These are phyloP conservation scores for Hydriomena furcata DNA, from an alignment of 2,888 invertebrate species.

Conservation along the genomic window DNA sequence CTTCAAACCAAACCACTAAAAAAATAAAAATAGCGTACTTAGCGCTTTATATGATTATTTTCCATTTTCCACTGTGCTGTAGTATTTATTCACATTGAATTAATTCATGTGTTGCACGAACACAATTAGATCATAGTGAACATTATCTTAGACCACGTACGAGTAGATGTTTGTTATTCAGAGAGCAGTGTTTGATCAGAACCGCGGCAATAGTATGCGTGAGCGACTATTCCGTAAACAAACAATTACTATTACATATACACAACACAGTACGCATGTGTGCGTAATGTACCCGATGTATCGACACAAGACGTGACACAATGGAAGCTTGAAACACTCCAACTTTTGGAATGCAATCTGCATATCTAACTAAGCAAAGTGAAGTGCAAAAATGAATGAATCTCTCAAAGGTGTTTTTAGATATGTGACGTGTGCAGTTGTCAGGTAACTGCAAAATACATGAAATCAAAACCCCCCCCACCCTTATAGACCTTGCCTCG, in stretches of 20 bases:
- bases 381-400: too few species aligned
- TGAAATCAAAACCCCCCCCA: too few species aligned
- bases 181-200: background rate
- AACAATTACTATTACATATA: too few species aligned
- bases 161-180: background rate
- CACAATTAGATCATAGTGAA: background rate
- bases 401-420: too few species aligned
- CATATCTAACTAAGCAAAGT: too few species aligned
- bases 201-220: background rate
- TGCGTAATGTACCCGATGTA: background rate
- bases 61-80: too few species aligned
- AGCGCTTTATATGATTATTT: too few species aligned
- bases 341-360: background rate
- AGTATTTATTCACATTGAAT: background rate
- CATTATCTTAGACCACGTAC: background rate
- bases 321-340: background rate
- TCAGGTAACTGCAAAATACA: too few species aligned
- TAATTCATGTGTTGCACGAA: background rate
- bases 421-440: too few species aligned
- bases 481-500: background rate
- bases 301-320: conserved; percentile 2
- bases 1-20: too few species aligned
- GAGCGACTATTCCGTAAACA: background rate
- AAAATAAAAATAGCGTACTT: too few species aligned
- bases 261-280: background rate